Conservation (phyloP, 92 coral and sea anemone species). For the Porites divaricata region DNA sequence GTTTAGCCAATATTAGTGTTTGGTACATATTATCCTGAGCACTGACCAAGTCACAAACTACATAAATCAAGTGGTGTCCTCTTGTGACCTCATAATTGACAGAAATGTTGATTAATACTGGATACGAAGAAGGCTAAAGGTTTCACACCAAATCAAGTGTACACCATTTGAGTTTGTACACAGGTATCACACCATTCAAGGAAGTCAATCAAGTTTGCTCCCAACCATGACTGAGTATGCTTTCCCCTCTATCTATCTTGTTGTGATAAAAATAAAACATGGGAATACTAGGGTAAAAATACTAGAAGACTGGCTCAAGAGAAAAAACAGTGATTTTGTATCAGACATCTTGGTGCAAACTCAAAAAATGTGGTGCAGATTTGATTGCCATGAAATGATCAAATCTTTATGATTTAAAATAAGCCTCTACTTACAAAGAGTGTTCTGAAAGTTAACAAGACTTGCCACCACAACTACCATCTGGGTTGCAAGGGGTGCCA, state of each 20-base stretch:
- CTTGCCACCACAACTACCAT: conserved; percentile 76
- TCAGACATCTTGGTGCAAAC: background rate
- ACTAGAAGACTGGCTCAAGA: no score
- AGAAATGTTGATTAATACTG: conserved; percentile 6
- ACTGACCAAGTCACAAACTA: no score
- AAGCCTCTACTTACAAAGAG: conserved; percentile 70
- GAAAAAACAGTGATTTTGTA: background rate
- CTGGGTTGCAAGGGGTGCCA: conserved; percentile 76
- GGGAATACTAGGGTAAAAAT: no score
- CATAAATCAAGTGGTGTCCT: no score
- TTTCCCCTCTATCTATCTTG: no score
- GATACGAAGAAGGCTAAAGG: conserved; percentile 17
- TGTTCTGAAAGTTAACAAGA: conserved; percentile 68
- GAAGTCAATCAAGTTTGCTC: no score
- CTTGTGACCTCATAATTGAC: no score
- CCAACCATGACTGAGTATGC: no score
- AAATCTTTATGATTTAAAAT: no score
- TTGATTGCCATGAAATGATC: conserved; percentile 26
- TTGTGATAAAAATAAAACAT: no score
- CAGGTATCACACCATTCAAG: conserved; percentile 31
- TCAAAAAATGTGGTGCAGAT: conserved; percentile 1
- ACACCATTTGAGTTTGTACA: conserved; percentile 36
- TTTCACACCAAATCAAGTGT: conserved; percentile 40
- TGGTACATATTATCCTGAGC: no score
- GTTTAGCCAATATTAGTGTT: no score